Base-by-base conservation (phyloP, 2,888 invertebrate genomes). In the Merodon equestris region DNA sequence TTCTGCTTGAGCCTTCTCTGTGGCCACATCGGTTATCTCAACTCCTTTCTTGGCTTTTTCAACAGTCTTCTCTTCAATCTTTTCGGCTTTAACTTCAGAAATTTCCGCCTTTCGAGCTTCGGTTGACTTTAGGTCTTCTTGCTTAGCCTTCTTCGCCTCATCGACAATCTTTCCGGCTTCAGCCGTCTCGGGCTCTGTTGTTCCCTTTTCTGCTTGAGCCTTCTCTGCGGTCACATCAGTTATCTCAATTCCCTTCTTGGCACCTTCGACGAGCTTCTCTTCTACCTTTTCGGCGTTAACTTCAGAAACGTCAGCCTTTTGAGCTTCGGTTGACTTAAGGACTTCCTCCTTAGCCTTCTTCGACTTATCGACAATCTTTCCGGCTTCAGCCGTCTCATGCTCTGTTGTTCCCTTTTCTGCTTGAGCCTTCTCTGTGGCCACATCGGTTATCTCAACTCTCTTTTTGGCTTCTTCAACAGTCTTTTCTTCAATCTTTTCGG, bases 261-360 rank as follows among this genome's bases (percentile, higher is more conserved):
- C 13, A 44, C 15, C 57, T 9, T 38, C 15, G 5, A 51, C n/a
- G 1, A 13, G 1, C 7, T 48, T 63, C 0, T 45, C 53, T 15
- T 56, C 67, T 17, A 40, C 15, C 17, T 64, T n/a, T 14, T 75
- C 51, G 1, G 15, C 1, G 19, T 60, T 34, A 10, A 47, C 17
- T n/a, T 44, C 54, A 40, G 1, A 50, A 40, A 50, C 12, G 10
- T 14, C 45, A 1, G 45, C 45, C 15, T 18, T 27, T 38, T 60
- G 27, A 0, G 42, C 2, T 1, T 72, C 77, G 34, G 36, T 14
- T 1, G 45, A 19, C 9, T 71, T 7, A 4, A 2, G 2, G 27
- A 4, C 27, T 27, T 27, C 27, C 27, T 27, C 3, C 27, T 2
- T 27, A 27, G 27, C 27, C 7, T 27, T 27, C 27, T 27, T 27